A percentile compares a stretch with the other conserved stretches of the same genome.
These are phyloP conservation scores for Limnothrissa miodon DNA, from an alignment of 2,113 vertebrate genomes.

Conservation along the genomic window DNA sequence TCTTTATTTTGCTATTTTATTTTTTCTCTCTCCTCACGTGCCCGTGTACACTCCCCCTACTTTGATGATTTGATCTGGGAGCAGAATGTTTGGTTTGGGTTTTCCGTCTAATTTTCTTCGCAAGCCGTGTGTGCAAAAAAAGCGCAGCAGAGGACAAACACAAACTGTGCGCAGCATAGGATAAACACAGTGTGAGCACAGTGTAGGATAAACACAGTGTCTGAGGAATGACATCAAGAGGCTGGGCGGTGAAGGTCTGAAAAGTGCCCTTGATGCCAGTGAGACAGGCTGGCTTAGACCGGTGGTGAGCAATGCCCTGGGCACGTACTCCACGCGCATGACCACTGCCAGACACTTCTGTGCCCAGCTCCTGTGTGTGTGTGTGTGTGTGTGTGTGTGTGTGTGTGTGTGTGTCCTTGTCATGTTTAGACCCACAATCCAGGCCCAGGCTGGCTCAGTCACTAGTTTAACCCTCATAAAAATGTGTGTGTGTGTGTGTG, in stretches of 20 bases:
- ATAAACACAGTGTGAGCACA: neutral
- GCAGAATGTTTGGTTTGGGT: neutral
- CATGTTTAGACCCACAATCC: too few species aligned
- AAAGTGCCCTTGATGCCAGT: neutral
- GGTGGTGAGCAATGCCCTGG: neutral
- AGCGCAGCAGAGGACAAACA: neutral
- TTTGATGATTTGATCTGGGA: neutral
- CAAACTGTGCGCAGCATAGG: too few species aligned
- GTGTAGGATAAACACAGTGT: neutral
- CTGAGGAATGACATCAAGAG: neutral
- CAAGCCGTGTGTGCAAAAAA: neutral
- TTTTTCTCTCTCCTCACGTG: too few species aligned
- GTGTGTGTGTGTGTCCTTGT: neutral
- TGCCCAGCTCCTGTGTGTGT: neutral
- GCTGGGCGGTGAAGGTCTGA: neutral
- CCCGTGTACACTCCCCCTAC: too few species aligned
- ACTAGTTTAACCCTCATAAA: too few species aligned
- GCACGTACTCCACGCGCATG: neutral
- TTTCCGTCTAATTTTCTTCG: neutral
- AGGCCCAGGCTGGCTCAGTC: too few species aligned
- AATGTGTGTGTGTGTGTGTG: neutral
- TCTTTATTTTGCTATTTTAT: too few species aligned
- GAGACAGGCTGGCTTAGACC: neutral
- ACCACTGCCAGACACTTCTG: slow-evolving; percentile 2
- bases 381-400: neutral